A percentile compares a stretch with the other conserved stretches of the same genome.
phyloP scores from a whole-genome alignment of 2,113 vertebrate species.

The Mormyrus iriodes region DNA sequence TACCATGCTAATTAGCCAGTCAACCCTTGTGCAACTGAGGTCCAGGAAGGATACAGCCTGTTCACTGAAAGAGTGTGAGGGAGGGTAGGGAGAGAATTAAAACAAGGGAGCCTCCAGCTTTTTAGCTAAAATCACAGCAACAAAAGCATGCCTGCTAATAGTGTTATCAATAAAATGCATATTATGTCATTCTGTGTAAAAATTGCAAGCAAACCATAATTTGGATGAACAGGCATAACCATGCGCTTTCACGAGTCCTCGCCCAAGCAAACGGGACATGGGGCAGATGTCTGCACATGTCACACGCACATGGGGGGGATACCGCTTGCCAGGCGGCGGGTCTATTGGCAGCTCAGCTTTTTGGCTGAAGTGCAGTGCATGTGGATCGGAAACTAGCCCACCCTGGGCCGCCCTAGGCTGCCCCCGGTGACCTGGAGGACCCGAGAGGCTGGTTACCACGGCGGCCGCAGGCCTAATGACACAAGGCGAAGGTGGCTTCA shows the following conservation, averaged over 20 bases:
- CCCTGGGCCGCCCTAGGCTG: background rate
- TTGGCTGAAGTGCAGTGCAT: background rate
- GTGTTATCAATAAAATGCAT: background rate
- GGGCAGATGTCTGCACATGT: background rate
- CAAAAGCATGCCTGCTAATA: background rate
- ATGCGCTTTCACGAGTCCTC: background rate
- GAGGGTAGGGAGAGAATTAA: background rate
- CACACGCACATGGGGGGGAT: background rate
- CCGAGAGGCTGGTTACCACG: conserved; percentile 32
- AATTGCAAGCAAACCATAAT: background rate
- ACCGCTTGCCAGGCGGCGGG: background rate
- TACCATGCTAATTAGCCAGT: conserved; percentile 24
- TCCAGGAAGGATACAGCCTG: background rate
- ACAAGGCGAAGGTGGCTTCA: conserved; percentile 70
- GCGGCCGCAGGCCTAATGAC: conserved; percentile 69
- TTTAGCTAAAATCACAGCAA: background rate
- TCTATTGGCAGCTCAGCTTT: background rate
- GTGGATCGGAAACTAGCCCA: conserved; percentile 4
- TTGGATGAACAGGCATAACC: background rate
- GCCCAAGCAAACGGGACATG: background rate
- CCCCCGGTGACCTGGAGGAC: conserved; percentile 10
- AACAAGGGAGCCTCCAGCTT: background rate
- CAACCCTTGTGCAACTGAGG: background rate
- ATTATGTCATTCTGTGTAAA: background rate
- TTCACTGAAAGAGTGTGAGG: background rate